Conservation (phyloP, 37 sponge, comb jelly and placozoan genomes). For the Cliona cf. orientalis region DNA sequence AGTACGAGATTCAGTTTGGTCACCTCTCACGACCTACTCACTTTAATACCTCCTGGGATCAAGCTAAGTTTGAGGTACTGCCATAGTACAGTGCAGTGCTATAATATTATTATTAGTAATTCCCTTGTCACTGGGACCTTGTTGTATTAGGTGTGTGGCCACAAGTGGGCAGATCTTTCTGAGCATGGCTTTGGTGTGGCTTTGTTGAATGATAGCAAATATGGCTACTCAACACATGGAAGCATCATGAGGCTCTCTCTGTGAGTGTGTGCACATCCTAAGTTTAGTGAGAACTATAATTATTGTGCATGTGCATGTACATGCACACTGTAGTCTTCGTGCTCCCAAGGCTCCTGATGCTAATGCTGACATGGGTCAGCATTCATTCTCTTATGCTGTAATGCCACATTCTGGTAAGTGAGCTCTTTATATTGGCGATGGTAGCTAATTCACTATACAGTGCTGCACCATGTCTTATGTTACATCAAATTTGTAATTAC, state of each 20-base stretch:
- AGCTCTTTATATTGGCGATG: too few relatives aligned
- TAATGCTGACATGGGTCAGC: slow-evolving; percentile 77
- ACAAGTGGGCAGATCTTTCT: slow-evolving; percentile 81
- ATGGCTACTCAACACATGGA: slow-evolving; percentile 69
- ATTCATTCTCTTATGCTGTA: slow-evolving; percentile 46
- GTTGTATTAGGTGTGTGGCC: slow-evolving; percentile 71
- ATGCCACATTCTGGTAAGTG: slow-evolving; percentile 61
- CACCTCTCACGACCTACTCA: slow-evolving; percentile 76
- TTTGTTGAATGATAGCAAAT: slow-evolving; percentile 67
- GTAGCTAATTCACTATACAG: too few relatives aligned
- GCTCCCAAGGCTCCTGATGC: slow-evolving; percentile 78
- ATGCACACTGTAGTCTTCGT: slow-evolving; percentile 31
- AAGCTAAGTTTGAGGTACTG: slow-evolving; percentile 78
- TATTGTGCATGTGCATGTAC: background rate
- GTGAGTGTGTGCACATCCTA: slow-evolving; percentile 53
- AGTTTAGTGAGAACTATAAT: background rate
- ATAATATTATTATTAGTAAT: background rate
- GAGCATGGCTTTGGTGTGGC: slow-evolving; percentile 82
- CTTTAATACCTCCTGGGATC: slow-evolving; percentile 85
- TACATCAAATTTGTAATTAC: too few relatives aligned
- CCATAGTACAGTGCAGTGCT: background rate
- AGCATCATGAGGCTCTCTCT: slow-evolving; percentile 65
- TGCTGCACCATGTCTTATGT: too few relatives aligned
- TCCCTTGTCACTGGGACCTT: too few relatives aligned
- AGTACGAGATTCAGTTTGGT: slow-evolving; percentile 85